Base-by-base conservation (phyloP, 1,140 invertebrate genomes). In the Leptonema lineaticorne region DNA sequence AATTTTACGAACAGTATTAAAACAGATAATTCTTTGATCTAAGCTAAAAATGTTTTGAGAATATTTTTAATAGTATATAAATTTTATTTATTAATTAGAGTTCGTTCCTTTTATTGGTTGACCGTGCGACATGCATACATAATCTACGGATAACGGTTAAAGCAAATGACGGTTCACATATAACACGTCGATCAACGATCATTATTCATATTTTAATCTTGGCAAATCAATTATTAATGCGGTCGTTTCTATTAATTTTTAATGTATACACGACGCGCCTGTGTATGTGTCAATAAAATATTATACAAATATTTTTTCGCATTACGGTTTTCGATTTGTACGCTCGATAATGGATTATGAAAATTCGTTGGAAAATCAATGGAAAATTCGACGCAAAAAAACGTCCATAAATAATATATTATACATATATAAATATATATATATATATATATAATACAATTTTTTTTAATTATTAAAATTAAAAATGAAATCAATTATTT, bases 101-200 rank as follows among this genome's bases (percentile, higher is more conserved):
- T 59, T 28, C 57, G 57, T 4, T 9, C n/a, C 28, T 59, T 14
- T 48, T n/a, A n/a, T 27, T 50, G 58, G 3, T 16, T 9, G 1
- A 50, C 62, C 41, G 62, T 46, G 62, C 62, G 62, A 64, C 62
- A 53, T 64, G 62, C 62, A 64, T 64, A 46, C 62, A 64, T 64
- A 64, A 64, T 64, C 62, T 64, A 50, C 27, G 62, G 62, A 64
- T 64, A 64, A 64, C 62, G 33, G 62, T 50, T 64, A 64, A 41
- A 64, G 46, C 62, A 64, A 64, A 50, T 64, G 62, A 64, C 62
- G 62, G 62, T 64, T 64, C 62, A 64, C 62, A 64, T 64, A 50
- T 64, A 64, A 64, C 45, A 64, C 29, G 20, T 27, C 62, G 45
- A 50, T 29, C 26, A 16, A 16, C 7, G 24, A 64, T 64, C 62